Conservation (phyloP, 2,888 invertebrate species). For the Abrostola tripartita region DNA sequence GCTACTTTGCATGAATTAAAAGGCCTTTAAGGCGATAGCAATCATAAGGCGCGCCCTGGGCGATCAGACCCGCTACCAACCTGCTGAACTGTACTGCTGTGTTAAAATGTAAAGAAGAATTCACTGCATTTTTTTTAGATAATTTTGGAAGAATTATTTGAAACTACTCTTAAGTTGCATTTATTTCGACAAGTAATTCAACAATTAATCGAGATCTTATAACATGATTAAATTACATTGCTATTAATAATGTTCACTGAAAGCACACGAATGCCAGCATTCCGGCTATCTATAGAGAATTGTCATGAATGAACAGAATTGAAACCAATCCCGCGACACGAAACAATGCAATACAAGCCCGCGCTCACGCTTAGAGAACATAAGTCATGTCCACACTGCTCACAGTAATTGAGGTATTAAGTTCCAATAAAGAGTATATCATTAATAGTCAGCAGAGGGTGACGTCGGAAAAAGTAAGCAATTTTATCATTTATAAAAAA, state of each 20-base stretch:
- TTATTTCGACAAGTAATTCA: neutral
- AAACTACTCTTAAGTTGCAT: neutral
- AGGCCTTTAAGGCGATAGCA: too few species aligned
- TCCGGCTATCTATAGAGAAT: constrained; percentile 36
- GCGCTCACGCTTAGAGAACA: constrained; percentile 49
- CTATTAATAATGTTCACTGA: constrained; percentile 18
- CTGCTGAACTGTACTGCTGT: too few species aligned
- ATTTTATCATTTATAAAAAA: neutral
- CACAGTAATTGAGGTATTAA: neutral
- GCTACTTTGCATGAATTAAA: too few species aligned
- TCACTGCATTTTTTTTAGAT: too few species aligned
- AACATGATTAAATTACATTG: constrained; percentile 17
- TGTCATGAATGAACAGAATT: constrained; percentile 63
- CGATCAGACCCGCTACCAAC: too few species aligned
- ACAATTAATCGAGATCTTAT: neutral
- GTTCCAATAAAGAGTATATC: neutral
- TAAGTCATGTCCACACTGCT: constrained; percentile 36
- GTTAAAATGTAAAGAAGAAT: too few species aligned
- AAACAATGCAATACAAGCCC: constrained; percentile 52
- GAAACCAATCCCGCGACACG: constrained; percentile 52
- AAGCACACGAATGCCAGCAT: constrained; percentile 35
- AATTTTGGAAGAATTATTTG: too few species aligned
- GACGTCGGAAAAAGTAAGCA: too few species aligned
- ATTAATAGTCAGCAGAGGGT: too few species aligned
- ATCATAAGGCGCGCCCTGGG: too few species aligned